A percentile compares a stretch with the other conserved stretches of the same genome.
phyloP scores from a whole-genome alignment of 2,888 invertebrate species.

The Pterostichus niger region DNA sequence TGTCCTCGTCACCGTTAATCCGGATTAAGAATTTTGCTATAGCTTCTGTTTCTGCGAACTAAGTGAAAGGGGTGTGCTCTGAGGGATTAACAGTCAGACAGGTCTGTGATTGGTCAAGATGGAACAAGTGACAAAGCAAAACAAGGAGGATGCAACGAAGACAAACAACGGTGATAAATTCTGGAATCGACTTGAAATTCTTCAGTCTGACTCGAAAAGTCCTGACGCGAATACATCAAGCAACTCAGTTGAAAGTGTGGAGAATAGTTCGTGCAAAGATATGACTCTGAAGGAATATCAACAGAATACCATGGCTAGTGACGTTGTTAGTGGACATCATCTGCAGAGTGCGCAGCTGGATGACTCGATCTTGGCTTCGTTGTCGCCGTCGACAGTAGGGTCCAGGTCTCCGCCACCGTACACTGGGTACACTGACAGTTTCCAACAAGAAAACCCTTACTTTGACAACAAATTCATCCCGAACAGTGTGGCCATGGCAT shows the following conservation, averaged over 20 bases:
- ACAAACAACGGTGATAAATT: slow-evolving; percentile 67
- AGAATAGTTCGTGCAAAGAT: slow-evolving; percentile 47
- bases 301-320: slow-evolving; percentile 40
- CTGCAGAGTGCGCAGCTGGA: slow-evolving; percentile 67
- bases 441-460: slow-evolving; percentile 39
- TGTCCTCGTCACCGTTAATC: slow-evolving; percentile 52
- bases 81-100: slow-evolving; percentile 19
- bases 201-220: slow-evolving; percentile 68
- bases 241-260: slow-evolving; percentile 53
- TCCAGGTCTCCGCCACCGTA: slow-evolving; percentile 69
- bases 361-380: slow-evolving; percentile 42
- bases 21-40: slow-evolving; percentile 49
- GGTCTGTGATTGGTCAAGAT: slow-evolving; percentile 68
- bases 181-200: slow-evolving; percentile 68
- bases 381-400: slow-evolving; percentile 66
- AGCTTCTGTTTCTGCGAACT: slow-evolving; percentile 45
- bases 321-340: slow-evolving; percentile 67
- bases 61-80: slow-evolving; percentile 62
- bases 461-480: slow-evolving; percentile 45
- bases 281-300: slow-evolving; percentile 68
- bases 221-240: slow-evolving; percentile 39
- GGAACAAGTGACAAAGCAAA: slow-evolving; percentile 59
- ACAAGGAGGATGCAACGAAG: slow-evolving; percentile 49
- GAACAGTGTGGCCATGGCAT: slow-evolving; percentile 32
- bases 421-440: slow-evolving; percentile 65